phyloP scores from a whole-genome alignment of 2,888 invertebrate genomes.

The Himalopsyche tibetana region DNA sequence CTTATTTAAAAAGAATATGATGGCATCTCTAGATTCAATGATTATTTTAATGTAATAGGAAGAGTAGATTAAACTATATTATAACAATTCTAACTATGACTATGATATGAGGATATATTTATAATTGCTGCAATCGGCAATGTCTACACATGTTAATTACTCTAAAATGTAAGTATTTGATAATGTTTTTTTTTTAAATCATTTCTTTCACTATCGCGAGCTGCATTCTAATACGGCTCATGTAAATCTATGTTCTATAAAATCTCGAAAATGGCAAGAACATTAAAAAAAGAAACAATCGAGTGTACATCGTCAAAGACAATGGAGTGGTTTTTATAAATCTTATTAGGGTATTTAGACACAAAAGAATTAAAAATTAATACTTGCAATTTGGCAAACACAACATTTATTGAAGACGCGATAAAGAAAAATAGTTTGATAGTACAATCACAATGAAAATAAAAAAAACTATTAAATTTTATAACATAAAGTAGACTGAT shows the following conservation, averaged over 20 bases:
- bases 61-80: slow-evolving; percentile 14
- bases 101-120: slow-evolving; percentile 22
- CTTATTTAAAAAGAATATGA: not conserved
- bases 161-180: not conserved
- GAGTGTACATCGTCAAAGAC: not conserved
- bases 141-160: not conserved
- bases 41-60: slow-evolving; percentile 31
- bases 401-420: not conserved
- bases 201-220: not conserved
- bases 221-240: not conserved
- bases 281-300: slow-evolving; percentile 3
- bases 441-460: no score
- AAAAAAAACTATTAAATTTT: no score
- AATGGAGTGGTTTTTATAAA: not conserved
- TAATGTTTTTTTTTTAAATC: not conserved
- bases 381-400: not conserved
- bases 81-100: not conserved
- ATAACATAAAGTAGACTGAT: no score
- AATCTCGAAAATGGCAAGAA: slow-evolving; percentile 11
- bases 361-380: slow-evolving; percentile 20
- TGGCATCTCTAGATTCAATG: slow-evolving; percentile 12
- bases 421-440: no score
- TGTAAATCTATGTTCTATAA: not conserved
- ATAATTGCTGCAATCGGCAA: not conserved
- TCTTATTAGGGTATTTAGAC: slow-evolving; percentile 10